Evolutionary conservation across 2,113 vertebrate genomes (phyloP), one percentile per base, ranked within the genome.

Genomic region (Periophthalmodon schlosseri): DNA sequence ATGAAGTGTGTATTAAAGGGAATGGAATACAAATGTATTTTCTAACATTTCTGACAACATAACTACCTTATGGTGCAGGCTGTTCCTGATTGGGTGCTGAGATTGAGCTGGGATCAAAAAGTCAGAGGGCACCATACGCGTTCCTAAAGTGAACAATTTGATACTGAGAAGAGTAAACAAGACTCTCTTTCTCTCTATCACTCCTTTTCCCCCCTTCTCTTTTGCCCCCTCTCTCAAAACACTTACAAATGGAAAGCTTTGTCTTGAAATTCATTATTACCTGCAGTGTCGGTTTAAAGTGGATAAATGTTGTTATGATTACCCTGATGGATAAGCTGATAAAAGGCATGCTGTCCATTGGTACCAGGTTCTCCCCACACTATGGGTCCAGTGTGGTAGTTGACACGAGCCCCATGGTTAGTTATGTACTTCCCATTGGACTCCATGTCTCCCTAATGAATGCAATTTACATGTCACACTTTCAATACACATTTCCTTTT

Each of bases 291-390:
- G 11, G n/a, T 57, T 57, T 57, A 1, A 24, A 58, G 20, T 13
- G 12, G 36, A 46, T 23, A 8, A 46, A 49, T 12, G 52, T 21
- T 15, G 34, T n/a, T 16, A 54, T 54, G 23, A 34, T 4, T 88
- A 99, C 98, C 98, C 95, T 99, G 97, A 81, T 99, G 97, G 86
- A 99, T 99, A 70, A 99, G 97, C 91, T 99, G 97, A 87, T 99
- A 99, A 91, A 99, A 99, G 5, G 98, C 97, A 8, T 99, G 98
- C 86, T 99, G 97, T 28, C 98, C 97, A 1, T 99, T 99, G 74
- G 98, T 99, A 84, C 98, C 98, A 33, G 98, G 97, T 78, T 99
- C 98, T 2, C 98, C 97, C 97, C 98, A 99, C 33, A 99, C 95
- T 10, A 99, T 97, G 24, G 98, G 98, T 49, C 98, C 97, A 0